phyloP scores from a whole-genome alignment of 2,113 vertebrate genomes.

The Mystacornis crossleyi region DNA sequence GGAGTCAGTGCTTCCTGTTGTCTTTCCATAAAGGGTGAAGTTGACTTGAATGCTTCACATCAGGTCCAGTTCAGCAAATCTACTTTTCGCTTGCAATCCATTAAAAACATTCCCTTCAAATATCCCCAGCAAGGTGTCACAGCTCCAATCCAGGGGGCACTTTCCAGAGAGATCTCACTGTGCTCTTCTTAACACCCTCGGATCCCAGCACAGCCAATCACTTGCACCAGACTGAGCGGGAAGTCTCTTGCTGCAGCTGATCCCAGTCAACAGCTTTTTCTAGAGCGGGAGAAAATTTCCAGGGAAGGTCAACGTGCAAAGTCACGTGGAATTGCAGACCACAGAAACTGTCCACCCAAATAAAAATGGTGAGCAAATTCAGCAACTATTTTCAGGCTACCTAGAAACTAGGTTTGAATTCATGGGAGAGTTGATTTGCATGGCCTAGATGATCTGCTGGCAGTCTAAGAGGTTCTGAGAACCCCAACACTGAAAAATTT shows the following conservation, averaged over 20 bases:
- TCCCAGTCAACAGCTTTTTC: background rate
- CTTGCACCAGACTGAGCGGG: background rate
- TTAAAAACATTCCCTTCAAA: background rate
- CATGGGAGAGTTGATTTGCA: background rate
- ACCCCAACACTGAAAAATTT: background rate
- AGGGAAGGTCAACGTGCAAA: background rate
- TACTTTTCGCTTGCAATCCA: background rate
- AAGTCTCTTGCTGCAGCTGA: background rate
- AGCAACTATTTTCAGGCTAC: background rate
- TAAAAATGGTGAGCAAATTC: background rate
- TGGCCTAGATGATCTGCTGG: background rate
- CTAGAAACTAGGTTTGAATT: constrained; percentile 4
- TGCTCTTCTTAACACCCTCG: background rate
- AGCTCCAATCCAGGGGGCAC: background rate
- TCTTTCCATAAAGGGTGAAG: background rate
- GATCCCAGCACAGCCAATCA: background rate
- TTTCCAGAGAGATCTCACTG: background rate
- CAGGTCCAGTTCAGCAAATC: background rate
- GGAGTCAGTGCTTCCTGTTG: background rate
- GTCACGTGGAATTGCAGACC: background rate
- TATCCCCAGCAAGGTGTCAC: background rate
- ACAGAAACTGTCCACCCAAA: background rate
- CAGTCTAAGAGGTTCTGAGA: background rate
- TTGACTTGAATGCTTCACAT: background rate
- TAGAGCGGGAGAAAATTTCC: background rate